phyloP scores from a whole-genome alignment of 2,888 invertebrate genomes.

The Napeogenes inachia region DNA sequence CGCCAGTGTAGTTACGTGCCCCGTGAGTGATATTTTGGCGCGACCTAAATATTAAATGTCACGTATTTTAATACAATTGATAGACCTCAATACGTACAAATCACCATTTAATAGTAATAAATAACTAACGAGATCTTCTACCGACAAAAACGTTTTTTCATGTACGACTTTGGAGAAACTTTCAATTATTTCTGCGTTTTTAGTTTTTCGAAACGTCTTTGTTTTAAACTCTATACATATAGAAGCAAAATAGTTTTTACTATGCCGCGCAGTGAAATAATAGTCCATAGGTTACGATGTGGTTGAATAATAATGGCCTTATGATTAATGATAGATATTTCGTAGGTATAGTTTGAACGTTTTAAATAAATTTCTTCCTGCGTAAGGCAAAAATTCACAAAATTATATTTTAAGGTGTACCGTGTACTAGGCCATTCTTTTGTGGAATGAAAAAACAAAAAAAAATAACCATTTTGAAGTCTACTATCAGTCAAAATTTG shows the following conservation, averaged over 20 bases:
- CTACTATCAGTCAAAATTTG: no score
- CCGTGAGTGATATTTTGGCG: slow-evolving; percentile 7
- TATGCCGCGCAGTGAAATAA: background rate
- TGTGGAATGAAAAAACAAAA: no score
- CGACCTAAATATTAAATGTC: slow-evolving; percentile 1
- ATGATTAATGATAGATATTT: background rate
- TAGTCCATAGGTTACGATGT: background rate
- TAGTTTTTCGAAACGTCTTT: slow-evolving; percentile 4
- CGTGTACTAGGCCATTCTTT: no score
- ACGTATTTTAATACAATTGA: slow-evolving; percentile 7
- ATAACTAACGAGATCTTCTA: background rate
- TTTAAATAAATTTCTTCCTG: background rate
- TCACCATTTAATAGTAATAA: slow-evolving; percentile 1
- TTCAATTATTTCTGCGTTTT: background rate
- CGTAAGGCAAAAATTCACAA: no score
- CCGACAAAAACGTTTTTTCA: background rate
- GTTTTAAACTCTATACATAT: background rate
- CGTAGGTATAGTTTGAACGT: background rate
- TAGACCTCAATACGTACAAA: background rate
- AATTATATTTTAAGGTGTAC: no score
- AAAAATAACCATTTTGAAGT: no score
- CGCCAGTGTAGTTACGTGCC: slow-evolving; percentile 10
- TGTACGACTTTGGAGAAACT: background rate
- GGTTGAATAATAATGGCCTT: background rate
- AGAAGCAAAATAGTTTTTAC: slow-evolving; percentile 1